Evolutionary conservation across 2,888 invertebrate species (phyloP), one percentile per base, ranked within the genome.

Genomic region (Campoplex capitator): DNA sequence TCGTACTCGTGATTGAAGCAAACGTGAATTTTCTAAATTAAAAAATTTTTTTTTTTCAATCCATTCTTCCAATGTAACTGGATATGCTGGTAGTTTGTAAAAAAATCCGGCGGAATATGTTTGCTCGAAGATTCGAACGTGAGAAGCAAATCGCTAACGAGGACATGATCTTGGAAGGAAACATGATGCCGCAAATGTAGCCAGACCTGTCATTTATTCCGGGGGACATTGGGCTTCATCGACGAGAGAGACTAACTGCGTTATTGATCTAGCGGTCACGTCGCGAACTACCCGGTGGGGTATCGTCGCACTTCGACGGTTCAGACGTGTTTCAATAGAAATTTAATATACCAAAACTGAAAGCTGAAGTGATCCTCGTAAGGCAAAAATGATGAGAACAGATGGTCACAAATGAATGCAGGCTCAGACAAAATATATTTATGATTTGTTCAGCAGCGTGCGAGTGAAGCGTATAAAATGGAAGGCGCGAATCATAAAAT

Each of bases 401-500:
- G 9, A 6, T 32, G 32, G 28, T 4, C 11, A 9, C 28, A 32
- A 62, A 62, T 32, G 32, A 62, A 32, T 16, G 32, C 2, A 28
- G 13, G 4, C 4, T 58, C 58, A 28, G 28, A 11, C 3, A 58
- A 13, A 58, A 28, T 13, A 58, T 56, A 28, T 28, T 28, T 28
- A 3, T 23, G n/a, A 56, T 13, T 42, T n/a, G n/a, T 38, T 1
- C 67, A 42, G n/a, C 38, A 2, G 18, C 35, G 18, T 8, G 38
- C 67, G 3, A 3, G 23, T n/a, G 38, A 7, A 68, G 16, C 7
- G 35, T 11, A 16, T 23, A n/a, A 42, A 68, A 68, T 68, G 3
- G 42, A 68, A 68, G 11, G 23, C 23, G 23, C 23, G 67, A 68
- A 68, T 68, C n/a, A 68, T 23, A 62, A 62, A 32, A 62, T 62